Conservation (phyloP, 2,888 invertebrate species). For the Priocnemis perturbator region DNA sequence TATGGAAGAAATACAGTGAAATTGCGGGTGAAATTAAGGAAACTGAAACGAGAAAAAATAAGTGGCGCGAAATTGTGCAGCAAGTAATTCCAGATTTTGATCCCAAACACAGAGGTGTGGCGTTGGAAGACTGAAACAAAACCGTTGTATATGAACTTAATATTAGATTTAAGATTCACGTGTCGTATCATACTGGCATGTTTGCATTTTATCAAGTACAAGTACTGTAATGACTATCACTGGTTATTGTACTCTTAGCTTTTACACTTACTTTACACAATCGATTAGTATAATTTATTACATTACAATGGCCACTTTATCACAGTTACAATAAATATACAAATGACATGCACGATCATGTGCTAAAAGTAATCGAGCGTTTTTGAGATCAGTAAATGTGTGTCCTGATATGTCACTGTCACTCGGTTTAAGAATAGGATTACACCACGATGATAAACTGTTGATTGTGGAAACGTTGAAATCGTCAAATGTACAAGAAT, state of each 20-base stretch:
- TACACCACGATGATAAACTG: slow-evolving; percentile 10
- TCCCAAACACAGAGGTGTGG: slow-evolving; percentile 60
- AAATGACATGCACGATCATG: slow-evolving; percentile 46
- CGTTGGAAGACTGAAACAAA: slow-evolving; percentile 53
- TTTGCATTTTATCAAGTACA: slow-evolving; percentile 8
- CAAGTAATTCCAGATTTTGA: slow-evolving; percentile 68
- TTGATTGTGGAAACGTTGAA: not conserved
- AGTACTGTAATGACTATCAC: no score
- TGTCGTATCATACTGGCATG: not conserved
- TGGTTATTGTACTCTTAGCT: no score
- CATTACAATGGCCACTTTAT: slow-evolving; percentile 62
- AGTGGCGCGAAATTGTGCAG: slow-evolving; percentile 67
- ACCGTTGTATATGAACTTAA: slow-evolving; percentile 5
- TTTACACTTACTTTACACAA: slow-evolving; percentile 13
- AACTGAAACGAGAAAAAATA: slow-evolving; percentile 63
- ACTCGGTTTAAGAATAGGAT: slow-evolving; percentile 14
- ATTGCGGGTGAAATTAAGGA: slow-evolving; percentile 63
- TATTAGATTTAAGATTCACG: slow-evolving; percentile 19
- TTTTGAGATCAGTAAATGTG: slow-evolving; percentile 16
- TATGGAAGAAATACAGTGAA: slow-evolving; percentile 62
- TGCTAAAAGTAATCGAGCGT: slow-evolving; percentile 39
- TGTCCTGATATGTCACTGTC: slow-evolving; percentile 23
- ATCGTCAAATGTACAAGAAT: slow-evolving; percentile 21
- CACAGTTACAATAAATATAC: slow-evolving; percentile 69
- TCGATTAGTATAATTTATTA: slow-evolving; percentile 51